Evolutionary conservation across 2,888 invertebrate genomes (phyloP).

Genomic region (Pediacus dermestoides): DNA sequence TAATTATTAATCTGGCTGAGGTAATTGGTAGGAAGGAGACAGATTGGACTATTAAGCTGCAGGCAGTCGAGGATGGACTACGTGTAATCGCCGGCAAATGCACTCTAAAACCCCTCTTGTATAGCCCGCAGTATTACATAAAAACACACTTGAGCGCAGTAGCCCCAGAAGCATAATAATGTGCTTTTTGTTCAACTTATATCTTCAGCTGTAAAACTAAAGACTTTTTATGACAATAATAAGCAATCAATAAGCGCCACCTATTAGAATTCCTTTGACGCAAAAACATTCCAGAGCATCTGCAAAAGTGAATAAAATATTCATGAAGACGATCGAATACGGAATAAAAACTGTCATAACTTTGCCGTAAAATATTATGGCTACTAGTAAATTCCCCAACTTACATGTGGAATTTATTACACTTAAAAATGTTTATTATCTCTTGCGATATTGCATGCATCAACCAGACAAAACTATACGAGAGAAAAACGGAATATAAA

Average conservation of each 20-base stretch:
- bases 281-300: no score
- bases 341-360: slow-evolving; percentile 20
- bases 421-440: no score
- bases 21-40: slow-evolving; percentile 44
- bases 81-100: slow-evolving; percentile 7
- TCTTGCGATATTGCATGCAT: no score
- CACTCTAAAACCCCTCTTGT: slow-evolving; percentile 9
- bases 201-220: no score
- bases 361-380: slow-evolving; percentile 6
- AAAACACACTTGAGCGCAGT: slow-evolving; percentile 11
- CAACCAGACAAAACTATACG: no score
- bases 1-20: slow-evolving; percentile 47
- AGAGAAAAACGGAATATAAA: no score
- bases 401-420: no score
- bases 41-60: slow-evolving; percentile 31
- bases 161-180: no score
- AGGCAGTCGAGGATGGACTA: slow-evolving; percentile 7
- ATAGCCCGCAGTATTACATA: slow-evolving; percentile 9
- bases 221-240: no score
- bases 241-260: no score
- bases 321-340: slow-evolving; percentile 16
- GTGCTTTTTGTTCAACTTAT: no score
- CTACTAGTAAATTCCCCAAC: slow-evolving; percentile 5
- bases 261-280: no score
- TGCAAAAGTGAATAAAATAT: slow-evolving; percentile 23